Base-by-base conservation (phyloP, 2,888 invertebrate species). In the Euclidia mi region DNA sequence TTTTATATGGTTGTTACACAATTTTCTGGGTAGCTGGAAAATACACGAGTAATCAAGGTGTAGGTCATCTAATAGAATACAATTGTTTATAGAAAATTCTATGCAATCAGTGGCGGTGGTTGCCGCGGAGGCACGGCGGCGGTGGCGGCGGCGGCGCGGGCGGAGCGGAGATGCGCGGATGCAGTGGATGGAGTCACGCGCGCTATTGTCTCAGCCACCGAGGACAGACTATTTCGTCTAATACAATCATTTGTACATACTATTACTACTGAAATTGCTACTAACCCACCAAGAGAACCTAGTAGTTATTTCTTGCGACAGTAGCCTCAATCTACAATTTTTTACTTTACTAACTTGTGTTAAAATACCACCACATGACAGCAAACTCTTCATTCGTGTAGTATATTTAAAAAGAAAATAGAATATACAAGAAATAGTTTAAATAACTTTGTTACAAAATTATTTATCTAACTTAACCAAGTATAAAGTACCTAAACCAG, bases 121-220 rank as follows among this genome's bases (percentile, higher is more conserved):
- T 76, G 71, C 48, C 46, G 65, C 56, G 55, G 74, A 52, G 47
- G 34, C 35, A 43, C 18, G 46, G 77, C 66, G 65, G 65, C 64
- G 62, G 67, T 50, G 64, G 67, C n/a, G n/a, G n/a, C n/a, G n/a
- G n/a, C n/a, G n/a, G 77, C 66, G 65, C 65, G 65, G 62, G 67
- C 51, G 64, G 67, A 47, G 64, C 55, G 55, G 69, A 67, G 65
- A 65, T 65, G 61, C 55, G 65, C 65, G 51, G 47, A 49, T 61
- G 76, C 67, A 55, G 68, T 58, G 70, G 79, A 89, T 89, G 75
- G 78, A 88, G 82, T 90, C 90, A 90, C 88, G 88, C 82, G 80
- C 85, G 71, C 84, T 75, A 87, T 90, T 89, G 87, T 89, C 81
- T 87, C 69, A 64, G 57, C 31, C 40, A 44, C 67, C 60, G 79